Conservation (phyloP, 1,140 invertebrate species). For the Zaprionus davidi region DNA sequence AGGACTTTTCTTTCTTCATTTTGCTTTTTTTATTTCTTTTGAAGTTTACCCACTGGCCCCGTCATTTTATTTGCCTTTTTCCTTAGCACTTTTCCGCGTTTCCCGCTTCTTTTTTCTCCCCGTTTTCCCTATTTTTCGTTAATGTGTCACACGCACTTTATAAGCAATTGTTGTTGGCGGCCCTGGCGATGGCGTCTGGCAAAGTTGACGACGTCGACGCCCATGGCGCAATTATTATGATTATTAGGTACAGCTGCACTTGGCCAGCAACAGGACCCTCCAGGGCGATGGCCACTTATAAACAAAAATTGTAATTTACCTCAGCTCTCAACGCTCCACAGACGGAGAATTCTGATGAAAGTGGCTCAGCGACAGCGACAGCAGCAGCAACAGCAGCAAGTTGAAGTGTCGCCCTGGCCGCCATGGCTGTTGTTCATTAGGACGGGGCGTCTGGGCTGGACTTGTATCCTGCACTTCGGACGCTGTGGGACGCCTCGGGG, state of each 20-base stretch:
- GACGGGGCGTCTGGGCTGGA: conserved; percentile 38
- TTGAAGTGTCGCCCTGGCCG: conserved; percentile 37
- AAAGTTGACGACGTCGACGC: conserved; percentile 79
- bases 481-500: conserved; percentile 72
- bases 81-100: conserved; percentile 50
- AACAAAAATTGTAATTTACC: conserved; percentile 81
- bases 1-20: conserved; percentile 66
- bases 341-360: not conserved
- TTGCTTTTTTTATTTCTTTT: conserved; percentile 76
- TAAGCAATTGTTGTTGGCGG: conserved; percentile 75
- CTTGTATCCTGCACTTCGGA: conserved; percentile 34
- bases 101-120: conserved; percentile 49
- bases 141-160: conserved; percentile 83
- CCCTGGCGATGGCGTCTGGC: conserved; percentile 62
- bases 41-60: conserved; percentile 70
- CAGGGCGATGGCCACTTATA: conserved; percentile 70
- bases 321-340: conserved; percentile 40
- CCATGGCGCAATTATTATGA: conserved; percentile 82
- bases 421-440: conserved; percentile 64
- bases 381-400: conserved; percentile 14
- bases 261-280: conserved; percentile 50
- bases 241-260: conserved; percentile 82
- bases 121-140: conserved; percentile 51
- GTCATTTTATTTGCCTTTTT: conserved; percentile 74
- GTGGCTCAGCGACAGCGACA: conserved; percentile 35